phyloP scores from a whole-genome alignment of 2,888 invertebrate species.

The Ptychoptera contaminata region DNA sequence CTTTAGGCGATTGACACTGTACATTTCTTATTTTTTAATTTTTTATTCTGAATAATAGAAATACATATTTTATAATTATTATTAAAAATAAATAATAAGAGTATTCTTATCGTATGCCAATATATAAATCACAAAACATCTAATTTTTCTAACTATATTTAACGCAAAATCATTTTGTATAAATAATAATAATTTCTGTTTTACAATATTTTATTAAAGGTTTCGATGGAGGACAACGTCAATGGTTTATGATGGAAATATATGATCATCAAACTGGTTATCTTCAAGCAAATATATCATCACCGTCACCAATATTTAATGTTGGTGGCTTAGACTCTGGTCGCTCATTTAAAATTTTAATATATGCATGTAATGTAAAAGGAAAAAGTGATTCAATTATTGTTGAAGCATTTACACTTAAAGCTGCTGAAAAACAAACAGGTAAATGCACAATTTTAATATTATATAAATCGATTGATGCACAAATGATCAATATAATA shows the following conservation, averaged over 20 bases:
- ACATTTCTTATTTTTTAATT: too few species aligned
- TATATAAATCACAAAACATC: too few species aligned
- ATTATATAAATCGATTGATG: neutral
- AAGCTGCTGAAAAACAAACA: constrained; percentile 61
- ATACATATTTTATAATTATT: neutral
- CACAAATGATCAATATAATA: neutral
- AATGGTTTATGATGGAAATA: constrained; percentile 56
- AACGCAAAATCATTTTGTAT: neutral
- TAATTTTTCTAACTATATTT: too few species aligned
- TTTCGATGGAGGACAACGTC: constrained; percentile 62
- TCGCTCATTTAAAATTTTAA: constrained; percentile 56
- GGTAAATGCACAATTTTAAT: constrained; percentile 33
- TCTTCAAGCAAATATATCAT: constrained; percentile 49
- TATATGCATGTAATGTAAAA: constrained; percentile 70
- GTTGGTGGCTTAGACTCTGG: constrained; percentile 65
- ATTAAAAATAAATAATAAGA: neutral
- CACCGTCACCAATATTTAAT: constrained; percentile 56
- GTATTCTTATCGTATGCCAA: too few species aligned
- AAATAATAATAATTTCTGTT: constrained; percentile 4
- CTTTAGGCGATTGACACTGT: too few species aligned
- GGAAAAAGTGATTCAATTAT: constrained; percentile 60
- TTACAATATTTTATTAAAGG: constrained; percentile 22
- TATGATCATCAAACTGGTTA: constrained; percentile 46
- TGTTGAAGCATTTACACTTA: constrained; percentile 56
- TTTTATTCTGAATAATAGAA: too few species aligned